Conservation (phyloP, 2,888 invertebrate genomes). For the Heliconius erato region DNA sequence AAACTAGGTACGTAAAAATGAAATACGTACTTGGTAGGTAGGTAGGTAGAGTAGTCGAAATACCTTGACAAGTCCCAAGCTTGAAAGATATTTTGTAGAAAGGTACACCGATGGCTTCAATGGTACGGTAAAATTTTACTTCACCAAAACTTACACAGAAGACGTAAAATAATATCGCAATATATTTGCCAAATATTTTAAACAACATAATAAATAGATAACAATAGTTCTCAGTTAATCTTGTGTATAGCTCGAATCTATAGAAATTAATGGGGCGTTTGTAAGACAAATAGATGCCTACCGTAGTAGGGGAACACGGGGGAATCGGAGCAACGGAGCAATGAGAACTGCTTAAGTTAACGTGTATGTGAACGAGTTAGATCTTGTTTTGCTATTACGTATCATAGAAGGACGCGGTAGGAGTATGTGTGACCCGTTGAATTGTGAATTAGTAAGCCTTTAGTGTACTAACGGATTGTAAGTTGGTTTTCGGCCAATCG, state of each 20-base stretch:
- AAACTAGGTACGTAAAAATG: not conserved
- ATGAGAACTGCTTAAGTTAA: too few relatives aligned
- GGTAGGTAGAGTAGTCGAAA: not conserved
- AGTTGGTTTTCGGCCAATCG: too few relatives aligned
- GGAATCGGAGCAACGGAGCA: too few relatives aligned
- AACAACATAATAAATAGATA: not conserved
- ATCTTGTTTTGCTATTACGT: too few relatives aligned
- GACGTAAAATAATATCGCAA: conserved; percentile 17
- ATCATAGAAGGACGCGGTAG: too few relatives aligned
- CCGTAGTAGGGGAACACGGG: too few relatives aligned
- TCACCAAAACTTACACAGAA: conserved; percentile 51
- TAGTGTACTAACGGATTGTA: too few relatives aligned
- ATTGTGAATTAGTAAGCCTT: too few relatives aligned
- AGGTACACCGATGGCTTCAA: conserved; percentile 64
- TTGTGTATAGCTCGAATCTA: not conserved
- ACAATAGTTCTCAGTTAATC: not conserved
- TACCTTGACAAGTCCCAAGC: conserved; percentile 73
- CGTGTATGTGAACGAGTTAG: too few relatives aligned
- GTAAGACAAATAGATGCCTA: not conserved
- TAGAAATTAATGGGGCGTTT: not conserved
- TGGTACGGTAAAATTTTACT: conserved; percentile 57
- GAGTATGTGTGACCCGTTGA: too few relatives aligned
- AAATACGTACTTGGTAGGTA: not conserved
- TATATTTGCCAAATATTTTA: conserved; percentile 6
- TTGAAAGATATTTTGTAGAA: conserved; percentile 71